These are phyloP conservation scores for Cyclophora punctaria DNA, from an alignment of 2,888 invertebrate genomes.

Conservation along the genomic window DNA sequence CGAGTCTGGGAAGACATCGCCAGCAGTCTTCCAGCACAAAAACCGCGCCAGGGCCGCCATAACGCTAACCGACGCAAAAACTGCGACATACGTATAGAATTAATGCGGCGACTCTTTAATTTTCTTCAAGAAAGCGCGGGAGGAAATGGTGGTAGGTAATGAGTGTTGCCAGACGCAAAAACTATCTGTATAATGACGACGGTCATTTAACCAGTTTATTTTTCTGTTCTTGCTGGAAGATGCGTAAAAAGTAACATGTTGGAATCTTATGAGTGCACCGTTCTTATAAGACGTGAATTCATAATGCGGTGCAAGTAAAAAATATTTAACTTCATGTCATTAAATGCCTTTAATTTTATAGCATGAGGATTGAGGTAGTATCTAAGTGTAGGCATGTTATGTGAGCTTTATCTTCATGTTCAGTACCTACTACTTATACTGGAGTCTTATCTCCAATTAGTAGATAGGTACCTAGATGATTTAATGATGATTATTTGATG, in stretches of 20 bases:
- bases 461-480: too few relatives aligned
- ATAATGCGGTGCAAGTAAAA: conserved; percentile 15
- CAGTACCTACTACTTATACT: too few relatives aligned
- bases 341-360: too few relatives aligned
- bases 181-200: conserved; percentile 60
- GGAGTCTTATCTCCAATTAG: too few relatives aligned
- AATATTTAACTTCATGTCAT: too few relatives aligned
- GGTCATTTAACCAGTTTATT: conserved; percentile 53
- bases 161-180: conserved; percentile 65
- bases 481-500: too few relatives aligned
- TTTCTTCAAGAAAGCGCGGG: conserved; percentile 72
- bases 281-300: conserved; percentile 29
- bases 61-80: conserved; percentile 51
- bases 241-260: conserved; percentile 27
- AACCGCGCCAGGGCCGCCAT: conserved; percentile 55
- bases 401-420: too few relatives aligned
- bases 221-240: conserved; percentile 32
- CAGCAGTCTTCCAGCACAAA: conserved; percentile 43
- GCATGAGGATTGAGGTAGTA: too few relatives aligned
- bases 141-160: conserved; percentile 67
- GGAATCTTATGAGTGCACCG: conserved; percentile 34
- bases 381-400: too few relatives aligned
- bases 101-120: conserved; percentile 71
- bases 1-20: conserved; percentile 62
- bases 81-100: conserved; percentile 64